Evolutionary conservation across 1,140 invertebrate genomes (phyloP), one percentile per base, ranked within the genome.

Genomic region (Rhagoletis pomonella): DNA sequence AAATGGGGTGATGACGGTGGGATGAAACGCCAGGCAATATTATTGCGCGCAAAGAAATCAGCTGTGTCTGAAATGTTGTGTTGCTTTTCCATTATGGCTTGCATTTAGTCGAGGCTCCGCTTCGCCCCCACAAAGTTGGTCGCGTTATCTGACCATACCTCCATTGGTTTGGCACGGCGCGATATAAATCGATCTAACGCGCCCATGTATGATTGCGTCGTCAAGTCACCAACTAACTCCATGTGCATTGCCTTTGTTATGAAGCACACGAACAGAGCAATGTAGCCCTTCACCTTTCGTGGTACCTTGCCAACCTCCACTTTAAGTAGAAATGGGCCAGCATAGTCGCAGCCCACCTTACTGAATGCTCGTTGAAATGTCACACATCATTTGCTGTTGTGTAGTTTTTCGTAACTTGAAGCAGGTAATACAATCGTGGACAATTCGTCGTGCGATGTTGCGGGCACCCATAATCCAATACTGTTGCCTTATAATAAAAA

Each of bases 401-500:
- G 88, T 77, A 64, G 88, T 86, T 39, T 90, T 88, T 55, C 89
- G 89, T 10, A 87, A 87, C 29, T 89, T 69, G 85, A 81, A 89
- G 88, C 93, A 94, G 12, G 42, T 88, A 6, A 93, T 87, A 87
- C 93, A 94, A 44, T 87, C 89, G 6, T 87, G 73, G 50, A 90
- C 88, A 87, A 89, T 69, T 39, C 88, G 88, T 86, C 88, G 88
- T 3, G 89, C 85, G 85, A 89, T 81, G 62, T 88, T 90, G 39
- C 89, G 86, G 47, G 90, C 92, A 6, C 89, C 73, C 10, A 93
- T 10, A 0, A 89, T 88, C 92, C 92, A 93, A 42, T 89, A 90
- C 10, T 77, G 65, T 44, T 89, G 9, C 17, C 9, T 64, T 14
- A 5, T n/a, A 64, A 64, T 4, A 64, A 64, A 64, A 17, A 64